Conservation (phyloP, 1,140 invertebrate genomes). For the Gerris buenoi region DNA sequence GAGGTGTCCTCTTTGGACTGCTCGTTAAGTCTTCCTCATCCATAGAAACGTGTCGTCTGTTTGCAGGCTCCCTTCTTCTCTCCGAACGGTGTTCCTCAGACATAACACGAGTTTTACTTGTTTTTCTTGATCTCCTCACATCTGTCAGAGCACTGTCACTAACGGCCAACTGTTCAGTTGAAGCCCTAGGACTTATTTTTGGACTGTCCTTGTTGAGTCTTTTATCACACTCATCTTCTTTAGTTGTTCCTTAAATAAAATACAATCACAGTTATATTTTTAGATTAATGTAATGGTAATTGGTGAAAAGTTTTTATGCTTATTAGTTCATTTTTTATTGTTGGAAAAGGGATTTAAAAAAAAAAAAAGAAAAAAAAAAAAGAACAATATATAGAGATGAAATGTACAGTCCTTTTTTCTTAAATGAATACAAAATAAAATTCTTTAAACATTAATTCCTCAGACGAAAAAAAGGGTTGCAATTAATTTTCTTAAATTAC, state of each 20-base stretch:
- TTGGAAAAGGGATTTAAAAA: too few species aligned
- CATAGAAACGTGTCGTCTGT: not conserved
- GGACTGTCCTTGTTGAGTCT: not conserved
- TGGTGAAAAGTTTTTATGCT: too few species aligned
- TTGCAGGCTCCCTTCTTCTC: not conserved
- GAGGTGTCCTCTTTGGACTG: constrained; percentile 11
- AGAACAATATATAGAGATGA: too few species aligned
- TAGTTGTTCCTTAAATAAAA: not conserved
- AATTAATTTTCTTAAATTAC: too few species aligned
- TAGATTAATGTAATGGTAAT: too few species aligned
- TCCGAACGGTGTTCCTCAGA: not conserved
- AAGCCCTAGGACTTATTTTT: not conserved
- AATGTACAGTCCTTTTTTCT: too few species aligned
- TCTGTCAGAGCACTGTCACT: not conserved
- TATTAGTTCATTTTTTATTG: too few species aligned
- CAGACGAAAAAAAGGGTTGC: too few species aligned
- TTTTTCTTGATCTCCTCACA: not conserved
- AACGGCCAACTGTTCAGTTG: not conserved
- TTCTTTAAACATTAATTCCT: too few species aligned
- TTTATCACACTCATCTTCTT: not conserved
- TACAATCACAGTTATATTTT: too few species aligned
- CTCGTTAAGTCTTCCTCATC: not conserved
- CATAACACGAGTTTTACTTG: not conserved
- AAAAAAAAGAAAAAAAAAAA: too few species aligned
- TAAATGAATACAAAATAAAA: too few species aligned